Conservation (phyloP, 2,888 invertebrate genomes). For the Scaeva pyrastri region DNA sequence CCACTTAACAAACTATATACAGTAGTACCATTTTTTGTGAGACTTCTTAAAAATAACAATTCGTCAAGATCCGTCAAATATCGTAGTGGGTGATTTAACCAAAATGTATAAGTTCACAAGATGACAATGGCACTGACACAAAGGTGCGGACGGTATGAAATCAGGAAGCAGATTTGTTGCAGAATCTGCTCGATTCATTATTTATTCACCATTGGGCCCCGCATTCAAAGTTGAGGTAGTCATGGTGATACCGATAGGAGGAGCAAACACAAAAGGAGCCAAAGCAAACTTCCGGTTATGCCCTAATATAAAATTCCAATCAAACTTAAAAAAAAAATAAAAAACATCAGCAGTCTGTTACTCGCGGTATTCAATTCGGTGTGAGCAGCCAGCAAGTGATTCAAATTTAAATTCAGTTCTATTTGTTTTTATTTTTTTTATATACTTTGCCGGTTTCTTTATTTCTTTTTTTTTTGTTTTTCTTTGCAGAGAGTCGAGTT, state of each 20-base stretch:
- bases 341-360: constrained; percentile 45
- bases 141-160: too few relatives aligned
- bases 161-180: not conserved
- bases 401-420: constrained; percentile 33
- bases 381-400: constrained; percentile 10
- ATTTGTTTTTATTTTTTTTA: constrained; percentile 17
- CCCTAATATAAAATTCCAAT: constrained; percentile 27
- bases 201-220: constrained; percentile 4
- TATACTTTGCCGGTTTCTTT: constrained; percentile 54
- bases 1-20: too few relatives aligned
- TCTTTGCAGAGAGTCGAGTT: constrained; percentile 29
- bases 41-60: not conserved
- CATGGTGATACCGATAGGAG: not conserved
- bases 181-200: constrained; percentile 26
- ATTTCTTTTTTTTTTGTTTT: constrained; percentile 13
- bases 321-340: constrained; percentile 27
- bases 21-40: too few relatives aligned
- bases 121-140: constrained; percentile 14
- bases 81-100: constrained; percentile 28
- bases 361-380: constrained; percentile 29
- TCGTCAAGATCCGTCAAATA: too few relatives aligned
- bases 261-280: constrained; percentile 13
- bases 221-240: constrained; percentile 55
- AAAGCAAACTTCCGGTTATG: constrained; percentile 59
- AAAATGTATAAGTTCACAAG: constrained; percentile 37